Conservation (phyloP, 2,113 vertebrate genomes). For the Rhineura floridana region DNA sequence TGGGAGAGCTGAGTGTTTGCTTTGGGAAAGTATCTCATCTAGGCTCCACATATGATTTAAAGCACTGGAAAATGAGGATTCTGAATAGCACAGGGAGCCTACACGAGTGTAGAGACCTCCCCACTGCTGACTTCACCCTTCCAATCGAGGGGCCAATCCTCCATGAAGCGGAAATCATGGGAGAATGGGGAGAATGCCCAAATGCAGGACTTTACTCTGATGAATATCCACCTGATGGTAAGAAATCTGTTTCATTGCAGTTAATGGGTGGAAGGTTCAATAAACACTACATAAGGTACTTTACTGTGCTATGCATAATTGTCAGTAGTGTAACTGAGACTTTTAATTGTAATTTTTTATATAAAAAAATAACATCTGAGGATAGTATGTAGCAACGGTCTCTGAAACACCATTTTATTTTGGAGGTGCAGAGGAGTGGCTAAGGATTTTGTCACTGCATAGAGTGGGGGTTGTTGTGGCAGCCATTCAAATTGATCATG, state of each 20-base stretch:
- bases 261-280: too few species aligned
- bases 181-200: background rate
- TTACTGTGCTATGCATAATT: background rate
- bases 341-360: too few species aligned
- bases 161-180: too few species aligned
- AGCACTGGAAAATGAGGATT: too few species aligned
- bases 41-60: too few species aligned
- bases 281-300: background rate
- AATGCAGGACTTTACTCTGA: background rate
- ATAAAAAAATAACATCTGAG: background rate
- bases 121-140: too few species aligned
- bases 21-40: too few species aligned
- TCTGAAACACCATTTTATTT: background rate
- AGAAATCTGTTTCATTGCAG: background rate
- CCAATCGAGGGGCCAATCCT: too few species aligned
- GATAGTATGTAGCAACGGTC: background rate
- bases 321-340: too few species aligned
- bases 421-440: background rate
- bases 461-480: background rate
- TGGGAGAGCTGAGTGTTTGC: too few species aligned
- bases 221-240: background rate
- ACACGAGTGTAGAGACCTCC: too few species aligned
- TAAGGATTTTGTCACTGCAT: background rate
- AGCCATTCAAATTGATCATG: background rate
- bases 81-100: too few species aligned